Conservation (phyloP, 1,140 invertebrate species). For the Lysiphlebus fabarum region DNA sequence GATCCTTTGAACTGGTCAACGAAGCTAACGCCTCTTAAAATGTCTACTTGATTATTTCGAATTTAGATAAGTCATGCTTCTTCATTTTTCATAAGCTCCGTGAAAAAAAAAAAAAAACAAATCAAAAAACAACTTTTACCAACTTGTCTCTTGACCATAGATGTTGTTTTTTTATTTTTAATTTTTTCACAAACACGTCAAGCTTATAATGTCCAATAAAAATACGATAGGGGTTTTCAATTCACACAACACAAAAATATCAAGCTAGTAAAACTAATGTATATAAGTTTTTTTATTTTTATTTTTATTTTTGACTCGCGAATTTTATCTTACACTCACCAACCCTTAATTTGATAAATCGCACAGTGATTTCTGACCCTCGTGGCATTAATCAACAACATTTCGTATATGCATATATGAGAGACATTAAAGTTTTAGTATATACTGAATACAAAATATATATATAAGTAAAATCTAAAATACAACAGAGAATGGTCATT, state of each 20-base stretch:
- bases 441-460: constrained; percentile 25
- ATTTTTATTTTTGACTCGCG: constrained; percentile 30
- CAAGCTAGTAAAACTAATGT: too few species aligned
- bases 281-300: too few species aligned
- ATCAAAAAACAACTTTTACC: constrained; percentile 10
- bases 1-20: constrained; percentile 16
- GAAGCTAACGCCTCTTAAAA: constrained; percentile 34
- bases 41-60: constrained; percentile 27
- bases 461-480: constrained; percentile 23
- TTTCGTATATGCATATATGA: constrained; percentile 52
- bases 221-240: not conserved
- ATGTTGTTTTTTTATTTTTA: not conserved
- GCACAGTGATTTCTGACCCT: constrained; percentile 49
- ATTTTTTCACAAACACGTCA: too few species aligned
- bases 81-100: constrained; percentile 40
- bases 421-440: constrained; percentile 41
- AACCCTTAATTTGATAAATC: constrained; percentile 58
- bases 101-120: too few species aligned
- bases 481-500: constrained; percentile 40
- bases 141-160: constrained; percentile 16
- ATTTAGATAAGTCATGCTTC: constrained; percentile 45
- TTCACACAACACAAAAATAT: too few species aligned
- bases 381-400: constrained; percentile 49
- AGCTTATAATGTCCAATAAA: not conserved
- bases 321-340: constrained; percentile 52